Conservation (phyloP, 92 coral and sea anemone species). For the Ricordea florida region DNA sequence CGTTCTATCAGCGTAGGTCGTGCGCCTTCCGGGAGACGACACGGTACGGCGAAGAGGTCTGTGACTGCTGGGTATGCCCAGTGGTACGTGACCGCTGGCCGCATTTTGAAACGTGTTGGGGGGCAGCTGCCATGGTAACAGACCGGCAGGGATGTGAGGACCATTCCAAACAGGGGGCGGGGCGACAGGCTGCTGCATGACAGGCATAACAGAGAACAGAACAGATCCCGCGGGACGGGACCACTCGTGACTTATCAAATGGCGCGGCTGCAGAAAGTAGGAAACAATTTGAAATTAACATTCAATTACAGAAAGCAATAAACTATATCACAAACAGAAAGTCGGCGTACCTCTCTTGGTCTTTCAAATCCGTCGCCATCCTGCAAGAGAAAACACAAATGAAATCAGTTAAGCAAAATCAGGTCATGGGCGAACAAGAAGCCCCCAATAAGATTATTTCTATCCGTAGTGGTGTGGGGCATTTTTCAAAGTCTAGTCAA, state of each 20-base stretch:
- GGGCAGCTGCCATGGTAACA: conserved; percentile 91
- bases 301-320: no score
- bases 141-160: conserved; percentile 76
- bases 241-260: conserved; percentile 83
- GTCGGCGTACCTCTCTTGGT: conserved; percentile 61
- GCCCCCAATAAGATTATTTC: no score
- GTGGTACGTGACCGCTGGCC: conserved; percentile 19
- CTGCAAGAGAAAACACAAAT: conserved; percentile 10
- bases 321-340: background rate
- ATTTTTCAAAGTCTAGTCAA: no score
- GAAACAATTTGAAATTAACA: conserved; percentile 11
- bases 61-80: conserved; percentile 53
- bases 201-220: conserved; percentile 88
- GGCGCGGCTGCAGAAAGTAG: conserved; percentile 35
- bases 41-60: conserved; percentile 71
- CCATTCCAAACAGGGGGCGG: conserved; percentile 94
- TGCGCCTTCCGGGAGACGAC: conserved; percentile 93
- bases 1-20: conserved; percentile 67
- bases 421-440: no score
- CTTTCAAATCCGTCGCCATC: conserved; percentile 76
- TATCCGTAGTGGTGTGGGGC: no score
- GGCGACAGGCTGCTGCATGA: conserved; percentile 86
- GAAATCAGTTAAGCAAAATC: background rate
- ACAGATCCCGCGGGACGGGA: conserved; percentile 94
- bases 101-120: conserved; percentile 32